Base-by-base conservation (phyloP, 2,113 vertebrate species). In the Fregetta grallaria region DNA sequence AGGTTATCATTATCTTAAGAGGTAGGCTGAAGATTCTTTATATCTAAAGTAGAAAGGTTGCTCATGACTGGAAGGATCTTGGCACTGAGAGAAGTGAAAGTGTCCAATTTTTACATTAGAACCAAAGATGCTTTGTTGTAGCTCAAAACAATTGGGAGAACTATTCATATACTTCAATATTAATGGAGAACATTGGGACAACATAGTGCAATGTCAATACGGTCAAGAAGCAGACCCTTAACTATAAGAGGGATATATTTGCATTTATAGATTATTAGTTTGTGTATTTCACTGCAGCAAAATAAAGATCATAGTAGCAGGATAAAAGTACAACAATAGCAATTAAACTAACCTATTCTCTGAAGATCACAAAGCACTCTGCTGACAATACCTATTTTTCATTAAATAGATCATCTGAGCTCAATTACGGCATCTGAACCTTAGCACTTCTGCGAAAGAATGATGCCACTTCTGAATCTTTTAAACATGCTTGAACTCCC, bases 1-100 rank as follows among this genome's bases (percentile, higher is more conserved):
- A 76, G 62, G 71, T 94, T 94, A 90, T 94, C 94, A 79, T 94
- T 95, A 88, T 92, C 74, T 88, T 92, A 94, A 95, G 63, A 92
- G 75, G 88, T 27, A 76, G 67, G 16, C 53, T 88, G 67, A 83
- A 86, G 72, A 83, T 94, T 94, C 71, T 96, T 94, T 72, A 23
- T 81, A 59, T 62, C 42, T 85, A 42, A 78, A 88, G 74, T 22
- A 80, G 56, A 75, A 88, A 72, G 16, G 12, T 73, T 93, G 36
- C 45, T 90, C 13, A 25, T 93, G 75, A 49, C 62, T 83, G 66
- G 86, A 92, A 93, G 49, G 27, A 66, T 88, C 45, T 97, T 96
- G 92, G 86, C 88, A 93, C 53, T 26, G 36, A 49, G 78, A 40
- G 45, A 76, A 92, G 34, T 66, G 67, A 8, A 92, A 79, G 45